These are phyloP conservation scores for Hipposideros larvatus DNA, from an alignment of 2,797 vertebrate species.

Conservation along the genomic window DNA sequence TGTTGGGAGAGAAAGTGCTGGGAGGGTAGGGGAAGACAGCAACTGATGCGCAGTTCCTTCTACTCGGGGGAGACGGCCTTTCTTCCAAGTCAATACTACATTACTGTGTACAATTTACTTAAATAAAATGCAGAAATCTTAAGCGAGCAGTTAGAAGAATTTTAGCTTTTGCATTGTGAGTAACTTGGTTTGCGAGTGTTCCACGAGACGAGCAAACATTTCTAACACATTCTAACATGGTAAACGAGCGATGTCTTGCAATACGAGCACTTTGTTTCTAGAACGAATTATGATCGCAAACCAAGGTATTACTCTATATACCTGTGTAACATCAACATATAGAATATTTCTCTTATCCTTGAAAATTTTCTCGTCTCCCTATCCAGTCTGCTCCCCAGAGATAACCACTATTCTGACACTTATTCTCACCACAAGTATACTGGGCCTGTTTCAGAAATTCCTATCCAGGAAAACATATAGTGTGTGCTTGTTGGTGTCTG, in stretches of 20 bases:
- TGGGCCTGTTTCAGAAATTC: not conserved
- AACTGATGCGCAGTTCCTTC: not conserved
- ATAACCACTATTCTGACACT: not conserved
- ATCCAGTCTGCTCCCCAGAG: not conserved
- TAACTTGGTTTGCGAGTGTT: too few relatives aligned
- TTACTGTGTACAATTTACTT: not conserved
- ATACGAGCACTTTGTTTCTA: too few relatives aligned
- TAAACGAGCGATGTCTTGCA: too few relatives aligned
- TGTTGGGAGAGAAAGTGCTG: not conserved
- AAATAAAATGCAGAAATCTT: constrained; percentile 13
- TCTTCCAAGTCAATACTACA: not conserved
- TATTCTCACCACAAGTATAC: not conserved
- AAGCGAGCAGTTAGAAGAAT: not conserved
- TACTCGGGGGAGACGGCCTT: not conserved
- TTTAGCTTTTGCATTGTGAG: not conserved
- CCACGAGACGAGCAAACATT: too few relatives aligned
- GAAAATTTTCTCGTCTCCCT: not conserved
- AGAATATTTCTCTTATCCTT: not conserved
- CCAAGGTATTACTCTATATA: not conserved
- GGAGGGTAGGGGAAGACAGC: not conserved
- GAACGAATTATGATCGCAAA: too few relatives aligned
- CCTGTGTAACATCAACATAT: not conserved
- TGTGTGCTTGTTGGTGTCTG: not conserved
- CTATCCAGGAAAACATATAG: not conserved
- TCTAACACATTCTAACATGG: too few relatives aligned